phyloP scores from a whole-genome alignment of 2,888 invertebrate species.

The Kuschelorhynchus macadamiae region DNA sequence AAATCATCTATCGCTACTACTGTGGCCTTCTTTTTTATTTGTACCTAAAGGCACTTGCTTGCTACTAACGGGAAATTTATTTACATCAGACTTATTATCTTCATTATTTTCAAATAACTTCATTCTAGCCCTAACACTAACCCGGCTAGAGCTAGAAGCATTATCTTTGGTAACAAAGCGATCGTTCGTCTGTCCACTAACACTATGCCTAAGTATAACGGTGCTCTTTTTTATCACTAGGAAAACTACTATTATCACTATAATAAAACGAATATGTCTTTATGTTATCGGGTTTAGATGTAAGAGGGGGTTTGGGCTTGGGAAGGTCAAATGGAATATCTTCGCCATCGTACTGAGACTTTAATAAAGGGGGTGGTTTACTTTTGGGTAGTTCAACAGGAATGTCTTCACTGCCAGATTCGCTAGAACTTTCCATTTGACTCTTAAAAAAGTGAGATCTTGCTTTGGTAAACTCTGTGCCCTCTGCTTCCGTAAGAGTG shows the following conservation, averaged over 20 bases:
- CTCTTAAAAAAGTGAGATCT: constrained; percentile 67
- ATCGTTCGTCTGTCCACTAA: constrained; percentile 56
- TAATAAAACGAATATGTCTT: background rate
- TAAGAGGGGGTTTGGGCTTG: constrained; percentile 55
- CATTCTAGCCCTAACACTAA: constrained; percentile 65
- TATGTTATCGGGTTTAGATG: constrained; percentile 7
- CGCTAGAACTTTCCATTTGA: constrained; percentile 62
- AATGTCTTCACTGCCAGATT: constrained; percentile 56
- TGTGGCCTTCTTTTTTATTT: constrained; percentile 36
- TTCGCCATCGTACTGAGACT: constrained; percentile 38
- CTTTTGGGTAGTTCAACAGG: constrained; percentile 61
- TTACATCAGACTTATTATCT: constrained; percentile 54
- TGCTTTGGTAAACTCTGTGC: constrained; percentile 61
- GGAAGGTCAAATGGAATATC: constrained; percentile 61
- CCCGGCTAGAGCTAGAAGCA: constrained; percentile 52
- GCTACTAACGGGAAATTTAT: constrained; percentile 23
- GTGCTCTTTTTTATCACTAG: constrained; percentile 46
- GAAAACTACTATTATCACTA: constrained; percentile 59
- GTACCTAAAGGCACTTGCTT: constrained; percentile 37
- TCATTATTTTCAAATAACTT: constrained; percentile 65
- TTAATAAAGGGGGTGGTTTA: constrained; percentile 52
- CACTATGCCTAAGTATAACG: constrained; percentile 54
- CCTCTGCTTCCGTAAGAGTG: constrained; percentile 56
- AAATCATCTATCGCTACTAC: constrained; percentile 50
- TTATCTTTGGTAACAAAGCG: constrained; percentile 67